Conservation (phyloP, 2,797 vertebrate species). For the Malurus leucopterus region DNA sequence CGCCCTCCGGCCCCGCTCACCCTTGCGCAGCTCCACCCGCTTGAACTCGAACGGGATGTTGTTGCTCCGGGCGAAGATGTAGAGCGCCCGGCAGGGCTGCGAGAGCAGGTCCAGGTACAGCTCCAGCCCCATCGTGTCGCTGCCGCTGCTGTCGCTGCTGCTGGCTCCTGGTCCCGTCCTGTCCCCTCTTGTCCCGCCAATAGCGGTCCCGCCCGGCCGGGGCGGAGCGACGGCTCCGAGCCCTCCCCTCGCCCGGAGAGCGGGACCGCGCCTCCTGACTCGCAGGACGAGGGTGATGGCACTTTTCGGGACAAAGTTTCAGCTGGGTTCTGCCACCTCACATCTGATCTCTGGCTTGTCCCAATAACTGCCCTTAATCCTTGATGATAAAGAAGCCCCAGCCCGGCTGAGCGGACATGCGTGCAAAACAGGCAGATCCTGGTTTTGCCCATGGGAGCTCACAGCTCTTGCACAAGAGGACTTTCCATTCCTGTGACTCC, state of each 20-base stretch:
- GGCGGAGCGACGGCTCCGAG: background rate
- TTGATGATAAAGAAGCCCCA: background rate
- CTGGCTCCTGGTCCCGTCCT: fast-evolving
- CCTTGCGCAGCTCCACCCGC: background rate
- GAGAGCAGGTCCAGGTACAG: conserved; percentile 21
- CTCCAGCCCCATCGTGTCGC: background rate
- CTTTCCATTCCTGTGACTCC: background rate
- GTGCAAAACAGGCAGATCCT: too few relatives aligned
- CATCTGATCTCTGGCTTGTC: background rate
- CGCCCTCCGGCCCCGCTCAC: background rate
- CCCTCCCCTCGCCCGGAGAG: background rate
- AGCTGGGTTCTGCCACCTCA: fast-evolving
- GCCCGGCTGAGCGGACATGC: fast-evolving
- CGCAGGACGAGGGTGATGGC: fast-evolving
- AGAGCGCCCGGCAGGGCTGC: conserved; percentile 7
- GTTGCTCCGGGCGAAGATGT: conserved; percentile 9
- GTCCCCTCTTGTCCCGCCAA: fast-evolving
- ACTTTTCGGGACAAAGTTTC: fast-evolving
- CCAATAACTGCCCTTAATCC: fast-evolving
- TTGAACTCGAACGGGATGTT: conserved; percentile 23
- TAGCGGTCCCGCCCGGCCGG: background rate
- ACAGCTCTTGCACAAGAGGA: background rate
- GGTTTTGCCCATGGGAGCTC: fast-evolving
- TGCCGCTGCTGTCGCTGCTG: fast-evolving
- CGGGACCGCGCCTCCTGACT: fast-evolving